Evolutionary conservation across 2,113 vertebrate species (phyloP).

Genomic region (Anhinga anhinga): DNA sequence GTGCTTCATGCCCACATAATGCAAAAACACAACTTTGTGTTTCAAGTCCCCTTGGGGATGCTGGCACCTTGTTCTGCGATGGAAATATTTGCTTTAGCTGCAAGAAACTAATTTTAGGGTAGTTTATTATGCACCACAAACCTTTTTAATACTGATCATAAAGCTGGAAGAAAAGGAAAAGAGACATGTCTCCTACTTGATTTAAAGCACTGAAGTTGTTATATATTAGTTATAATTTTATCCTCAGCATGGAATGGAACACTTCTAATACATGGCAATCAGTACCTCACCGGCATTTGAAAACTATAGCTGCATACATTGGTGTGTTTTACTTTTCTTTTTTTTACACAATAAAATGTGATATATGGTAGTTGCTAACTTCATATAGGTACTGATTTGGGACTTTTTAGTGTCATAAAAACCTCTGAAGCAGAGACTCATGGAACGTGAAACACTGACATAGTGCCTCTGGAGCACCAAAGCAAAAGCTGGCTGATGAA

Average conservation of each 20-base stretch:
- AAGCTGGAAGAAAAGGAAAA: neutral
- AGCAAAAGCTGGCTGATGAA: slow-evolving; percentile 21
- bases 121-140: neutral
- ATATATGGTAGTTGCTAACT: slow-evolving; percentile 50
- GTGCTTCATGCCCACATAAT: neutral
- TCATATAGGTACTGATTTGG: slow-evolving; percentile 39
- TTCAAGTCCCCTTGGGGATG: neutral
- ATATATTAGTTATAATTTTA: slow-evolving; percentile 23
- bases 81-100: neutral
- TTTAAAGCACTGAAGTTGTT: slow-evolving; percentile 1
- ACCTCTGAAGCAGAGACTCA: neutral
- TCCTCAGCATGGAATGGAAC: neutral
- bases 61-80: neutral
- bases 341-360: neutral
- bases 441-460: slow-evolving; percentile 30
- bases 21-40: neutral
- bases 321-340: neutral
- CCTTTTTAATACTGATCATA: neutral
- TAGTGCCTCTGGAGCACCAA: neutral
- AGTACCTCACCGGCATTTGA: neutral
- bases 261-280: neutral
- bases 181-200: neutral
- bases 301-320: neutral
- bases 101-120: slow-evolving; percentile 21
- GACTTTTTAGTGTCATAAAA: slow-evolving; percentile 41